Percentiles rank a stretch among this genome's conserved stretches.
Evolutionary conservation across 1,140 invertebrate genomes (phyloP).

Genomic region (Eufriesea mexicana): DNA sequence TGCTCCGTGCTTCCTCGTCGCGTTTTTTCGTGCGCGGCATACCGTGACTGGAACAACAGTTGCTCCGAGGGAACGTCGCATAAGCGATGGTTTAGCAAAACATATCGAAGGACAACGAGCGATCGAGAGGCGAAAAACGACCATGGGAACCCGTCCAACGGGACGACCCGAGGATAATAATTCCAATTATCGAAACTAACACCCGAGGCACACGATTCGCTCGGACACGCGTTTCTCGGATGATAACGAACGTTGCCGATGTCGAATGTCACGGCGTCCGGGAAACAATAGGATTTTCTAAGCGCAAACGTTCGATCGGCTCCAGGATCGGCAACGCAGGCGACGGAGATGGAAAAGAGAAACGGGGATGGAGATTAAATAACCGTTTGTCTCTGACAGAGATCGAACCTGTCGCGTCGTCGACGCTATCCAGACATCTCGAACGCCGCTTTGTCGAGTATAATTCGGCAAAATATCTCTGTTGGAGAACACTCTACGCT

Average conservation of each 20-base stretch:
- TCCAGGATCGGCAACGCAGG: neutral
- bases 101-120: neutral
- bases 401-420: neutral
- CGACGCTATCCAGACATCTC: neutral
- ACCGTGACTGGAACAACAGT: neutral
- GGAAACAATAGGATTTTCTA: neutral
- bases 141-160: neutral
- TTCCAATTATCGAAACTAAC: slow-evolving; percentile 10
- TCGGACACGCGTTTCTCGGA: neutral
- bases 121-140: neutral
- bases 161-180: neutral
- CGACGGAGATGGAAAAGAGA: neutral
- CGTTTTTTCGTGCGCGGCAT: neutral
- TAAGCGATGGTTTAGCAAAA: neutral
- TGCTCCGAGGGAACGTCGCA: neutral
- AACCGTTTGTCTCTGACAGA: neutral
- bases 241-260: too few relatives aligned
- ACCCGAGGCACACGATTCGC: neutral
- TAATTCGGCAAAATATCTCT: slow-evolving; percentile 35
- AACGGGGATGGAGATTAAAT: neutral
- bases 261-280: too few relatives aligned
- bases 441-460: neutral
- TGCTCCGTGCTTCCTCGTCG: neutral
- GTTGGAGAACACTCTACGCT: slow-evolving; percentile 13
- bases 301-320: neutral